These are phyloP conservation scores for Helarctos malayanus DNA, from an alignment of 2,797 vertebrate genomes.

Conservation along the genomic window DNA sequence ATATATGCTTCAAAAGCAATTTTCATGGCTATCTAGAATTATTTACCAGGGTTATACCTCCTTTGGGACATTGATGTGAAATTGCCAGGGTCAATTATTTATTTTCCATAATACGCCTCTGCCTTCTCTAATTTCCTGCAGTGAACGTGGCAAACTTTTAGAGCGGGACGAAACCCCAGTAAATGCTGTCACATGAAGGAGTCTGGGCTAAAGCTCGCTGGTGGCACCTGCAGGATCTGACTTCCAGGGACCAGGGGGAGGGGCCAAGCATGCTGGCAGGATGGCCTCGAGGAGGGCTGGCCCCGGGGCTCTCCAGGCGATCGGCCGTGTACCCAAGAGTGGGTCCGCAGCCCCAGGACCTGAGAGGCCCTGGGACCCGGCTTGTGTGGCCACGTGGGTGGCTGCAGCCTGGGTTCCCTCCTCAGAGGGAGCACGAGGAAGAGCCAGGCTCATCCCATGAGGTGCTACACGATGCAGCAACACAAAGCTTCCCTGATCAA, in stretches of 20 bases:
- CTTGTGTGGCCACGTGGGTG: rapidly evolving
- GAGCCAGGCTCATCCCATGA: rapidly evolving
- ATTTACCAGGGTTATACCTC: neutral
- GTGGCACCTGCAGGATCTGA: neutral
- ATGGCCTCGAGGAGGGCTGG: neutral
- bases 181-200: neutral
- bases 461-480: neutral
- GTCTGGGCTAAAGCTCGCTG: neutral
- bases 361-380: neutral
- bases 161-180: neutral
- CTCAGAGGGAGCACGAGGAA: neutral
- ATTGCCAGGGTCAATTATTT: no score
- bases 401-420: neutral
- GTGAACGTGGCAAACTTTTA: neutral
- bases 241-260: neutral
- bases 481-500: neutral
- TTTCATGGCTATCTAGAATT: neutral
- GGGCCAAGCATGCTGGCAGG: neutral
- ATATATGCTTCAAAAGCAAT: neutral
- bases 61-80: neutral
- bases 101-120: neutral
- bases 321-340: rapidly evolving
- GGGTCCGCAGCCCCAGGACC: neutral
- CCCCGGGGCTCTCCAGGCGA: neutral
- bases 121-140: neutral